These are phyloP conservation scores for Hyaena hyaena DNA, from an alignment of 2,113 vertebrate species.

Conservation along the genomic window DNA sequence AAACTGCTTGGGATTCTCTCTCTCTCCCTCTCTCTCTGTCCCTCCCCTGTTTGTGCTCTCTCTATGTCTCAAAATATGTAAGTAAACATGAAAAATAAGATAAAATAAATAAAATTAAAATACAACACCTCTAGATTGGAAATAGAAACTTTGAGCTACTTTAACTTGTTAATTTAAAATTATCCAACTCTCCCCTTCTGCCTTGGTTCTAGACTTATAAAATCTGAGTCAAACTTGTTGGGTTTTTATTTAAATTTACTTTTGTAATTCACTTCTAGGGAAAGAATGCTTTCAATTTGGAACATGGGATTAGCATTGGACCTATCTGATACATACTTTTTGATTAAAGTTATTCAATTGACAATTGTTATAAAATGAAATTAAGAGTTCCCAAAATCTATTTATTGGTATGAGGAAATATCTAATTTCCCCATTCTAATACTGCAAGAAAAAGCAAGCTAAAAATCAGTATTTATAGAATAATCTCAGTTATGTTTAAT, in stretches of 20 bases:
- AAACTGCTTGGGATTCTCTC: no score
- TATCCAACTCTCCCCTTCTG: neutral
- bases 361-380: neutral
- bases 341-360: neutral
- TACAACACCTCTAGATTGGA: neutral
- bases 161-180: conserved; percentile 5
- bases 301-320: neutral
- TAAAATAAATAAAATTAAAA: neutral
- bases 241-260: neutral
- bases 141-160: neutral
- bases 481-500: neutral
- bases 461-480: neutral
- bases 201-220: conserved; percentile 3
- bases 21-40: no score
- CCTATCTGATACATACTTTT: neutral
- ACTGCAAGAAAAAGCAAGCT: neutral
- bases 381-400: neutral
- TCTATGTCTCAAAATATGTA: no score
- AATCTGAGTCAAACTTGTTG: neutral
- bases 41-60: no score
- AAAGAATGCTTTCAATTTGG: neutral
- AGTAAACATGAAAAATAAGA: no score
- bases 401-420: neutral
- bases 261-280: neutral
- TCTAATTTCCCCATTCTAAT: neutral